Evolutionary conservation across 2,888 invertebrate species (phyloP), one percentile per base, ranked within the genome.

Genomic region (Agapetus fuscipes): DNA sequence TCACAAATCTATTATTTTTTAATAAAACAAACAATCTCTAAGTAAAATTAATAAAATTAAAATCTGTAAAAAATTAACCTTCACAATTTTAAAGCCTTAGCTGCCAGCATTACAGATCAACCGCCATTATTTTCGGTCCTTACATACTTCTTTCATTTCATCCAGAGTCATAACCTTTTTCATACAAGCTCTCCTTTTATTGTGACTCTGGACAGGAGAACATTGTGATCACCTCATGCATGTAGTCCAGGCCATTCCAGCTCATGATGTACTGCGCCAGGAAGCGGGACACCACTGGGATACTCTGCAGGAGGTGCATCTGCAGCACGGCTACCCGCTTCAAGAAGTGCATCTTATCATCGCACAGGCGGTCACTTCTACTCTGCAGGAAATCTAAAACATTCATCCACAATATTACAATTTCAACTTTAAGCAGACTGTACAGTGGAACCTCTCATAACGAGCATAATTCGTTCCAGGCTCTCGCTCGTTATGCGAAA

Each of bases 241-340:
- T 63, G 43, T 54, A 66, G 36, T 66, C 64, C 20, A 42, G 58
- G 44, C 68, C 69, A 31, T 68, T 66, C 70, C 70, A 70, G 17
- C 64, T 53, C 0, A 61, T 62, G 29, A 70, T 50, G 39, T 57
- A 66, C 44, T 66, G 63, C 0, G 65, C 62, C 2, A 70, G 53
- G 44, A 69, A 68, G 12, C 54, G 49, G 3, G 68, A 65, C 31
- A 66, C 54, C 3, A 64, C 61, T 0, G 68, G 66, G 9, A 69
- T 49, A 7, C 66, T 67, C 42, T 66, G 64, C 54, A 61, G 49
- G 11, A 68, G 43, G 0, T 62, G 62, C 12, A 56, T 54, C 46
- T 70, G 67, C 2, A 68, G 51, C 1, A 51, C 33, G 0, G 55
- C 58, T 30, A 70, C 51, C 5, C 61, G 53, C 2, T 51, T 49